These are phyloP conservation scores for Pyrgus malvae DNA, from an alignment of 2,888 invertebrate species.

Conservation along the genomic window DNA sequence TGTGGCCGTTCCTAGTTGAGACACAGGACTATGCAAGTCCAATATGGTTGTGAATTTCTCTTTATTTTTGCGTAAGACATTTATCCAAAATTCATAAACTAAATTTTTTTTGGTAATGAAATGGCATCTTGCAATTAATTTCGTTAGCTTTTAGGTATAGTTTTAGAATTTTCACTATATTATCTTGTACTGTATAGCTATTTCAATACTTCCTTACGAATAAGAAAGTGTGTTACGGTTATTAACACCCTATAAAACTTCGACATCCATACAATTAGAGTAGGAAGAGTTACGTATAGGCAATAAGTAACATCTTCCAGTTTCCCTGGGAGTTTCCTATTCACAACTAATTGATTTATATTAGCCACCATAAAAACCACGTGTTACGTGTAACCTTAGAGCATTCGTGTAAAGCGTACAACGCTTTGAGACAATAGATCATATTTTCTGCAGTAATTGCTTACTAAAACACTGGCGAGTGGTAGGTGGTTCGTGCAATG, in stretches of 20 bases:
- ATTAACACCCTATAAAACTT: background rate
- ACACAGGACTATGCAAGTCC: too few species aligned
- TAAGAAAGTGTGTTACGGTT: background rate
- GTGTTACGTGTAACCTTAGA: slow-evolving; percentile 34
- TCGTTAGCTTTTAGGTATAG: too few species aligned
- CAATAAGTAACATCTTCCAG: slow-evolving; percentile 32
- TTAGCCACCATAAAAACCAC: slow-evolving; percentile 42
- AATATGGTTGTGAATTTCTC: too few species aligned
- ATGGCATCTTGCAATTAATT: too few species aligned
- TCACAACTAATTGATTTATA: slow-evolving; percentile 46
- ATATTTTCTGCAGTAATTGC: slow-evolving; percentile 36
- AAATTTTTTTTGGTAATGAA: too few species aligned
- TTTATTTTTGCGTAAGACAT: too few species aligned
- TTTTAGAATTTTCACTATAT: too few species aligned
- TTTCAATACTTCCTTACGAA: slow-evolving; percentile 38
- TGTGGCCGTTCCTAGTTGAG: too few species aligned
- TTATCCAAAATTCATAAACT: too few species aligned
- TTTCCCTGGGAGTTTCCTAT: slow-evolving; percentile 58
- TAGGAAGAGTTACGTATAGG: slow-evolving; percentile 34
- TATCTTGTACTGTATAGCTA: too few species aligned
- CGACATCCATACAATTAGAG: slow-evolving; percentile 15
- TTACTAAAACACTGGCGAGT: slow-evolving; percentile 25
- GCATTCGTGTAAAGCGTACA: slow-evolving; percentile 31
- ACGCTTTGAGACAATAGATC: slow-evolving; percentile 33
- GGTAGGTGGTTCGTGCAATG: slow-evolving; percentile 32